A percentile compares a stretch with the other conserved stretches of the same genome.
These are phyloP conservation scores for Phoenicopterus ruber DNA, from an alignment of 2,113 vertebrate species.

Conservation along the genomic window DNA sequence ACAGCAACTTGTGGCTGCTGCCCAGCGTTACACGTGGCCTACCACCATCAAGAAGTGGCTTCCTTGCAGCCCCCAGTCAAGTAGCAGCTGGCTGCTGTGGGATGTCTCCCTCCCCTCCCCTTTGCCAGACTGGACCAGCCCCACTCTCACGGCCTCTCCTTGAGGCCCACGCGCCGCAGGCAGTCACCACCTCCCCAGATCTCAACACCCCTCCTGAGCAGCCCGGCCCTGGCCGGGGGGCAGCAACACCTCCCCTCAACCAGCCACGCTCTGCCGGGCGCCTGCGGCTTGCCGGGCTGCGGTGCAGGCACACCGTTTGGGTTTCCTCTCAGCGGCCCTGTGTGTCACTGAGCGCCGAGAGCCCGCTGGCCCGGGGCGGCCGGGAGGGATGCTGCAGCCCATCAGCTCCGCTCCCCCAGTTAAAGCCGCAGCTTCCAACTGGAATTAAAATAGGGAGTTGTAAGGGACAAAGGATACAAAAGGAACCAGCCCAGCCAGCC, in stretches of 20 bases:
- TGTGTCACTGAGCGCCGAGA: background rate
- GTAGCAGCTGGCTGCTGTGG: background rate
- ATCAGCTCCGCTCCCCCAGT: background rate
- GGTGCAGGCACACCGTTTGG: background rate
- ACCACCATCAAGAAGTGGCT: background rate
- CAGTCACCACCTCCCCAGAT: background rate
- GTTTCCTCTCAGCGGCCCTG: background rate
- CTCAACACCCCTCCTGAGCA: background rate
- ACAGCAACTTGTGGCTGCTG: background rate
- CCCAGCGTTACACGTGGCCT: fast-evolving
- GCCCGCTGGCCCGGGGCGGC: background rate
- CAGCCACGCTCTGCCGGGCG: fast-evolving
- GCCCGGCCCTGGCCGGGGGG: background rate
- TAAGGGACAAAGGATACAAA: background rate
- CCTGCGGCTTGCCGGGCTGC: fast-evolving
- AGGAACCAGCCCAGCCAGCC: background rate
- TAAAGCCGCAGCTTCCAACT: background rate
- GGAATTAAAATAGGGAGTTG: background rate
- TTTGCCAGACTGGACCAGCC: background rate
- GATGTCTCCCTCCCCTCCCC: background rate
- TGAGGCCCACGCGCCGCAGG: fast-evolving
- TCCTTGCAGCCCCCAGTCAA: background rate
- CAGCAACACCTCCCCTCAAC: background rate
- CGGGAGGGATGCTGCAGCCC: background rate
- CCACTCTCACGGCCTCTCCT: background rate